phyloP scores from a whole-genome alignment of 2,797 vertebrate species.

The Triplophysa yarkandensis region DNA sequence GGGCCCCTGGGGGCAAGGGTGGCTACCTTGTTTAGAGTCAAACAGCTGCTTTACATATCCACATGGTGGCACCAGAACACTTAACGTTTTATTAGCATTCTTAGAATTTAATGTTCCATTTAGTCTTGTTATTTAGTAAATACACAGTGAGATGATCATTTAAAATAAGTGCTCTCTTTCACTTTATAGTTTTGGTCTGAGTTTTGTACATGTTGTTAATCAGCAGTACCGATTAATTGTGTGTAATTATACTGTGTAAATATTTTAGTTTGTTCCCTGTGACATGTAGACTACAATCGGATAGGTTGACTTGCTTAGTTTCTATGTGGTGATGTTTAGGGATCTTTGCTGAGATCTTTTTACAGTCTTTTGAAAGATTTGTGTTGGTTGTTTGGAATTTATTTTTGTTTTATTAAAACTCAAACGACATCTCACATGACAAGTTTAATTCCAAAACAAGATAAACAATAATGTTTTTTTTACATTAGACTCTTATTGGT shows the following conservation, averaged over 20 bases:
- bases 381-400: not conserved
- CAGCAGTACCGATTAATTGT: constrained; percentile 5
- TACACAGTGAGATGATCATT: not conserved
- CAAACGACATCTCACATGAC: not conserved
- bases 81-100: not conserved
- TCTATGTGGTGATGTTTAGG: not conserved
- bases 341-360: not conserved
- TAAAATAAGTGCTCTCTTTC: not conserved
- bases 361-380: not conserved
- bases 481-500: too few relatives aligned
- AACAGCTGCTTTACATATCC: not conserved
- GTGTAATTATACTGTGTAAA: not conserved
- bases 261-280: not conserved
- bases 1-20: constrained; percentile 1
- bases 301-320: not conserved
- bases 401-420: not conserved
- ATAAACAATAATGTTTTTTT: too few relatives aligned
- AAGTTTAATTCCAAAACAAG: too few relatives aligned
- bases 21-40: not conserved
- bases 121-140: not conserved
- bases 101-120: not conserved
- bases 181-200: not conserved
- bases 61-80: constrained; percentile 47
- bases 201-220: not conserved
- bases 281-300: not conserved